Percentiles rank a stretch among this genome's conserved stretches.
Evolutionary conservation across 2,113 vertebrate species (phyloP).

Genomic region (Zapus hudsonius): DNA sequence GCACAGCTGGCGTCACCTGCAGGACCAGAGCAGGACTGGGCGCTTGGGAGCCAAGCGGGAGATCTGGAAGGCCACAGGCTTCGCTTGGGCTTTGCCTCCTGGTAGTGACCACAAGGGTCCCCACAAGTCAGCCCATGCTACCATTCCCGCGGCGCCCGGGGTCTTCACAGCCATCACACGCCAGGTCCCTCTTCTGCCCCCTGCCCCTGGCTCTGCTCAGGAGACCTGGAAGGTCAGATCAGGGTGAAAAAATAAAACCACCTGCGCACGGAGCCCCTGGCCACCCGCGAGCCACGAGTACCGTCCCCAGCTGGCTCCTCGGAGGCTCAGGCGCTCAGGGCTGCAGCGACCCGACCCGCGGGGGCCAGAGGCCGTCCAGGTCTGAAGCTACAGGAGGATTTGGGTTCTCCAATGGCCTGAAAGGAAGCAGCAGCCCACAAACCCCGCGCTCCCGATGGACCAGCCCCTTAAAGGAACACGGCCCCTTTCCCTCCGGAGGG

Average conservation of each 20-base stretch:
- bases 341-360: not conserved
- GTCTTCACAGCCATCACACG: not conserved
- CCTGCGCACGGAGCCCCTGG: not conserved
- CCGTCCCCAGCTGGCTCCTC: slow-evolving; percentile 21
- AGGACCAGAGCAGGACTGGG: not conserved
- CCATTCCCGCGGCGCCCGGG: not conserved
- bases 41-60: not conserved
- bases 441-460: slow-evolving; percentile 68
- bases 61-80: not conserved
- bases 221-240: not conserved
- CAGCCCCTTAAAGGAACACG: slow-evolving; percentile 87
- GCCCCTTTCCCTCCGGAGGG: slow-evolving; percentile 75
- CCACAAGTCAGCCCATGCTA: not conserved
- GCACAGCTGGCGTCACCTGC: not conserved
- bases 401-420: slow-evolving; percentile 72
- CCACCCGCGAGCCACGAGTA: not conserved
- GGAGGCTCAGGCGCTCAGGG: not conserved
- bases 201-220: not conserved
- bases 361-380: not conserved
- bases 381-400: not conserved
- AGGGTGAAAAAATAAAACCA: not conserved
- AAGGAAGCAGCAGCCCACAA: slow-evolving; percentile 77
- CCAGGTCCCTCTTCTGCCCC: not conserved
- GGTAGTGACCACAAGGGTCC: not conserved
- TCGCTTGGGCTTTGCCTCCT: not conserved